Conservation (phyloP, 92 coral and sea anemone species). For the Actinostola sp. region DNA sequence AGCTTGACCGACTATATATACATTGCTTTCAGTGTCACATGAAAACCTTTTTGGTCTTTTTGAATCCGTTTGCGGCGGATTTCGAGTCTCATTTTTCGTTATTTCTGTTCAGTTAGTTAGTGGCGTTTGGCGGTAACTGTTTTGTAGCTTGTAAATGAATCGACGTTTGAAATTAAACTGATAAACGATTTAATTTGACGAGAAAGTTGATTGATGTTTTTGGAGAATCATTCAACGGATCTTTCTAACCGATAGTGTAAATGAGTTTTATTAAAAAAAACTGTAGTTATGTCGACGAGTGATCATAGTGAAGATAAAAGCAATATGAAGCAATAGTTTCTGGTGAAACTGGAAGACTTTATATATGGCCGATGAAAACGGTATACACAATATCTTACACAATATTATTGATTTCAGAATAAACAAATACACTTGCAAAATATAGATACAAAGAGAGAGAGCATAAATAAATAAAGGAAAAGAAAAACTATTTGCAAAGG, state of each 20-base stretch:
- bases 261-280: background rate
- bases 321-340: background rate
- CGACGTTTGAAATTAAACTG: background rate
- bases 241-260: background rate
- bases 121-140: conserved; percentile 15
- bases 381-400: no score
- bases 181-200: conserved; percentile 8
- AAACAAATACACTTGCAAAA: no score
- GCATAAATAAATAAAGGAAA: no score
- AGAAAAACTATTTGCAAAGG: no score
- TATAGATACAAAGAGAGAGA: no score
- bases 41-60: no score
- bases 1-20: background rate
- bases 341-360: background rate
- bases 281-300: background rate
- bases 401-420: no score
- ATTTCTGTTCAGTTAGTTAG: conserved; percentile 1
- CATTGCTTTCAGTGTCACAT: no score
- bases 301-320: conserved; percentile 1
- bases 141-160: background rate
- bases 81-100: conserved; percentile 20
- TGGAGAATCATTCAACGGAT: conserved; percentile 7
- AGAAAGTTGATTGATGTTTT: background rate
- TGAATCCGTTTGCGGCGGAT: conserved; percentile 22
- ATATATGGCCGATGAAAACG: no score